Base-by-base conservation (phyloP, 2,113 vertebrate genomes). In the Meleagris gallopavo region DNA sequence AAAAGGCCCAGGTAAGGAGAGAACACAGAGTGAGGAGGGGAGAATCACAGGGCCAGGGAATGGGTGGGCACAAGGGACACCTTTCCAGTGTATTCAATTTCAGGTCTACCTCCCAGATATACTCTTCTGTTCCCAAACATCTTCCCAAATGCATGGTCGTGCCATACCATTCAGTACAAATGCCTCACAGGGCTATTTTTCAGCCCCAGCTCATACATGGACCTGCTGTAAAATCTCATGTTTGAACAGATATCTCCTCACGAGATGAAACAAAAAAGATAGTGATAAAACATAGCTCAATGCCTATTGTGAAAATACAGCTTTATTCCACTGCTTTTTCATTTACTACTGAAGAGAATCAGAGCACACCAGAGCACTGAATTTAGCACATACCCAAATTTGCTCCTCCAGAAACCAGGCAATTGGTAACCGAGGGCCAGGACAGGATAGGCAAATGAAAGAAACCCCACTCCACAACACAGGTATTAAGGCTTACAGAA, bases 31-130 rank as follows among this genome's bases (percentile, higher is more conserved):
- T 58, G 20, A 76, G 48, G 30, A 79, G 40, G 82, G 2, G 3
- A 76, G 80, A 88, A 60, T 22, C 0, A 1, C 8, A 29, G 22
- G 5, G n/a, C 15, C 17, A 25, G 58, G 52, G 54, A 82, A 71
- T 25, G 75, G 54, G 12, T 86, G 7, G 24, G 36, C 71, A 75
- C 13, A 30, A 82, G n/a, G 65, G 62, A 67, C 8, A 10, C 2
- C 55, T 52, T 75, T 69, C 10, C 58, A 38, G 18, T 52, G 21
- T n/a, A 73, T 32, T 89, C 73, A 79, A 90, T 86, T 86, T 24
- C 18, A 73, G 57, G 10, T 55, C 65, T 76, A 36, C 2, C 9
- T 8, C 41, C 19, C 38, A 83, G 74, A 81, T 40, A 24, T 1
- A 88, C 8, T 10, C 20, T 11, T 27, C 8, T 1, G 0, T 8